A percentile compares a stretch with the other conserved stretches of the same genome.
Conservation (phyloP, 2,797 vertebrate species). For the Sciurus vulgaris region DNA sequence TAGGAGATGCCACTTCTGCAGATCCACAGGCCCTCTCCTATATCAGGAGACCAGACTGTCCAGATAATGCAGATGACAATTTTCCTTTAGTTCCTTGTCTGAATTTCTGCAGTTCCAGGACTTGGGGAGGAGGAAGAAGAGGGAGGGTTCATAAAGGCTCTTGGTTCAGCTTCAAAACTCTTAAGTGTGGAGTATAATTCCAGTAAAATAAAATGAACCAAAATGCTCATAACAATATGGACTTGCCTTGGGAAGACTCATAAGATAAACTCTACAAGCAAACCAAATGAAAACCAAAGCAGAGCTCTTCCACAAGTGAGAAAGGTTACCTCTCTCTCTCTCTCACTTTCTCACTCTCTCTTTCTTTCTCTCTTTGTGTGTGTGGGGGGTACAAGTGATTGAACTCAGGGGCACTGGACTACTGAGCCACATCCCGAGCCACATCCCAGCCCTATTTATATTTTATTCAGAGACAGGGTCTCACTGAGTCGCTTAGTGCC, state of each 20-base stretch:
- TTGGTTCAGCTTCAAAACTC: not conserved
- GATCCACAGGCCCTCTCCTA: not conserved
- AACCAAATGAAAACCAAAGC: not conserved
- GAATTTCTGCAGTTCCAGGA: not conserved
- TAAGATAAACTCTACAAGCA: not conserved
- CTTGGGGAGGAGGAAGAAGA: not conserved
- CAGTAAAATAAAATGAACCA: not conserved
- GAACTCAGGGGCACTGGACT: no score
- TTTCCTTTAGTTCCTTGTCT: not conserved
- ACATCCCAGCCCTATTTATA: no score
- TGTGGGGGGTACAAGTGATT: no score
- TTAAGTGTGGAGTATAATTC: not conserved
- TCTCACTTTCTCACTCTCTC: not conserved
- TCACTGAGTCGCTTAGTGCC: no score
- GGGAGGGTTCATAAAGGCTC: not conserved
- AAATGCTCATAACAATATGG: not conserved
- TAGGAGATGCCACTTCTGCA: not conserved
- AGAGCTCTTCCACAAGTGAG: not conserved
- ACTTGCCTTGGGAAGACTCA: not conserved
- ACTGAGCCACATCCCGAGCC: no score
- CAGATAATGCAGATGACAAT: not conserved
- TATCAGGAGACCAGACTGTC: not conserved
- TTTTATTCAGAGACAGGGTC: no score
- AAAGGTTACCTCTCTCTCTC: not conserved
- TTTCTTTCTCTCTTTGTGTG: not conserved